Conservation (phyloP, 1,140 invertebrate species). For the Panagrolaimus sp. region DNA sequence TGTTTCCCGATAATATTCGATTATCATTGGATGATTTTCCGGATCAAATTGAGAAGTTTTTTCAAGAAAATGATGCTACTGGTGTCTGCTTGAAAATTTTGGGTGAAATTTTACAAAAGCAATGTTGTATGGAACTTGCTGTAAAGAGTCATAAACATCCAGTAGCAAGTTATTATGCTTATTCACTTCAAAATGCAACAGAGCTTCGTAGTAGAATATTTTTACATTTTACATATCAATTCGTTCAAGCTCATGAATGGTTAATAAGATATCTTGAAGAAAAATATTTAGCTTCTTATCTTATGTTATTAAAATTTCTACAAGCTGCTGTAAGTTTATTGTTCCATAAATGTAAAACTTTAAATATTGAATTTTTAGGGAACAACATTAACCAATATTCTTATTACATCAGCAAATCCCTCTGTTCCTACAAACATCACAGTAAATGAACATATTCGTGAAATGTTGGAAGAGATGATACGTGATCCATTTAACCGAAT, state of each 20-base stretch:
- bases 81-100: background rate
- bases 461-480: background rate
- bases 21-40: background rate
- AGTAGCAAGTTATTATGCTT: background rate
- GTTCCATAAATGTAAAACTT: background rate
- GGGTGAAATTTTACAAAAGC: background rate
- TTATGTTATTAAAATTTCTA: background rate
- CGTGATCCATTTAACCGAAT: slow-evolving; percentile 4
- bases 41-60: background rate
- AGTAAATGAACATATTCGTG: background rate
- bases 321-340: background rate
- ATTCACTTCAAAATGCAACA: slow-evolving; percentile 8
- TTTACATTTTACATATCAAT: slow-evolving; percentile 1
- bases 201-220: background rate
- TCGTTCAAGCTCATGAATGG: slow-evolving; percentile 2
- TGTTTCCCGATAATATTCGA: background rate
- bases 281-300: background rate
- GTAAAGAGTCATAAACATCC: background rate
- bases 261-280: background rate
- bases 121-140: slow-evolving; percentile 1
- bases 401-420: background rate
- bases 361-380: background rate
- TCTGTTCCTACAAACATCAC: background rate
- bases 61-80: background rate
- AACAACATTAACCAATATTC: background rate